Evolutionary conservation across 1,140 invertebrate species (phyloP).

Genomic region (Lasioglossum albipes): DNA sequence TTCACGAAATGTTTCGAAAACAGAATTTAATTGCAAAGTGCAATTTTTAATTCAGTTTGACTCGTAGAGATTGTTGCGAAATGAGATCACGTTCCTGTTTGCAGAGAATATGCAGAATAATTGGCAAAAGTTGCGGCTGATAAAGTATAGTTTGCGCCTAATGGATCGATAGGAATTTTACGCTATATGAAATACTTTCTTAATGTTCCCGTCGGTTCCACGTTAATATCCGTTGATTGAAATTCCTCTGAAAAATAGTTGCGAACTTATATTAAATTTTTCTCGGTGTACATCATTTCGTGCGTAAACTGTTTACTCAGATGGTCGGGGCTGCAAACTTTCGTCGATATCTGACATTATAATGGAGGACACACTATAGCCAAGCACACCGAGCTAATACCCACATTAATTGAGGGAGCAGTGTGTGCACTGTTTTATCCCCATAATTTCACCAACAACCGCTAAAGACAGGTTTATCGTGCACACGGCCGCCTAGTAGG

Average conservation of each 20-base stretch:
- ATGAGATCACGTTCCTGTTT: too few relatives aligned
- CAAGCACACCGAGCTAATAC: not conserved
- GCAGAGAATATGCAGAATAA: too few relatives aligned
- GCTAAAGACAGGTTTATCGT: not conserved
- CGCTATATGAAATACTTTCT: not conserved
- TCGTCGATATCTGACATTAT: constrained; percentile 42
- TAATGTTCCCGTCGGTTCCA: not conserved
- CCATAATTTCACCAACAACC: not conserved
- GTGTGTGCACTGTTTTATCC: not conserved
- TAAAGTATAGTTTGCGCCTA: too few relatives aligned
- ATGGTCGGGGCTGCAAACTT: constrained; percentile 20
- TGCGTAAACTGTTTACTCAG: constrained; percentile 19
- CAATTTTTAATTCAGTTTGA: too few relatives aligned
- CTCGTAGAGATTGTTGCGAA: too few relatives aligned
- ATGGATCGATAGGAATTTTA: not conserved
- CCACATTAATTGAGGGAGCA: not conserved
- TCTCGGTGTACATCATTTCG: constrained; percentile 7
- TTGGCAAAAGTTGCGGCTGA: not conserved
- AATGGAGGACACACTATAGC: constrained; percentile 16
- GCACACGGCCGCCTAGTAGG: too few relatives aligned
- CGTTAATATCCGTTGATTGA: constrained; percentile 2
- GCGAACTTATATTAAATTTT: constrained; percentile 23
- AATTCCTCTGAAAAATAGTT: constrained; percentile 19
- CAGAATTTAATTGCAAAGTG: too few relatives aligned
- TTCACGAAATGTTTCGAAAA: too few relatives aligned